Base-by-base conservation (phyloP, 2,888 invertebrate species). In the Timema podura region DNA sequence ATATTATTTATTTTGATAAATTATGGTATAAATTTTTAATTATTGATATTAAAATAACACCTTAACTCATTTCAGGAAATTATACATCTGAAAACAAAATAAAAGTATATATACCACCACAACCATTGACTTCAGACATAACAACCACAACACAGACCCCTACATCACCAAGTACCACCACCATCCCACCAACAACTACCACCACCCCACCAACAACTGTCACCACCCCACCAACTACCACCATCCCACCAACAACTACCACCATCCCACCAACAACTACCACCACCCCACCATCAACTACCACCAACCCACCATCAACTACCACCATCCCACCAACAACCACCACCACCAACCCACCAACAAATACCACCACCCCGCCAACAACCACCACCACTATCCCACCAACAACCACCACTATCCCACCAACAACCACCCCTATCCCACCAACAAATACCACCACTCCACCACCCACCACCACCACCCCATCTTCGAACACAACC, bases 291-390 rank as follows among this genome's bases (percentile, higher is more conserved):
- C 30, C 30, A 30, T 30, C 30, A 30, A 30, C 30, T 3, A 65
- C 65, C n/a, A 65, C 48, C 6, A 6, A 0, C 10, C 11, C 13
- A 5, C 7, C 48, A 6, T 5, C 49, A 7, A 65, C 65, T 5
- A 65, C 65, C 16, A 65, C 30, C 16, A 16, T 30, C 13, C 13
- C 49, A n/a, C 48, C 65, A 47, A 47, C 48, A 0, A 65, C 65
- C 10, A 48, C 65, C 16, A 65, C 44, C 47, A 0, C 44, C 1
- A 30, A 2, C 30, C 6, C 48, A 2, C 8, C 0, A 9, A 65
- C 46, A 2, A 65, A 44, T 7, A 46, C 65, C 46, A 65, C 65
- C 10, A 6, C 65, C 0, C 7, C 16, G 5, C 11, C 48, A n/a
- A 5, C 9, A 0, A 30, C 48, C 0, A 67, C 48, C 0, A 67